These are phyloP conservation scores for Drosophila percnosoma DNA, from an alignment of 2,888 invertebrate genomes.

Conservation along the genomic window DNA sequence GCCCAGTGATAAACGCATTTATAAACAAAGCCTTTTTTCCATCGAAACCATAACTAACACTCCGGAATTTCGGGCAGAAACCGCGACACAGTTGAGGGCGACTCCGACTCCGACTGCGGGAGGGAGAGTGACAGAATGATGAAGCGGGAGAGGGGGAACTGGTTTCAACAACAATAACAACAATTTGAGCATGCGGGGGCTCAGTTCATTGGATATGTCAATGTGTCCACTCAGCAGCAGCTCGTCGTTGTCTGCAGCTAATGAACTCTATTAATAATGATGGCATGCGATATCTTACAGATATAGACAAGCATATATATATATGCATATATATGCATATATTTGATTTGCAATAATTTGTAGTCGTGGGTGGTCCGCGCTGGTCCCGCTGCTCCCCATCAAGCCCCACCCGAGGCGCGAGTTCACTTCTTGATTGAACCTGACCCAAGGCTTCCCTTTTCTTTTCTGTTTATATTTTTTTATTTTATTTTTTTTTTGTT, in stretches of 20 bases:
- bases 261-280: slow-evolving; percentile 64
- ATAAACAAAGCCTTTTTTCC: slow-evolving; percentile 73
- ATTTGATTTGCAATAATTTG: slow-evolving; percentile 53
- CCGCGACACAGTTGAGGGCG: background rate
- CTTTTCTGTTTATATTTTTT: background rate
- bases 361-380: slow-evolving; percentile 44
- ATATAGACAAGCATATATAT: background rate
- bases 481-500: background rate
- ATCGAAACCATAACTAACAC: slow-evolving; percentile 56
- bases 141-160: background rate
- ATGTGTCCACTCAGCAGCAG: slow-evolving; percentile 23
- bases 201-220: slow-evolving; percentile 19
- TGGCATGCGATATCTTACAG: slow-evolving; percentile 35
- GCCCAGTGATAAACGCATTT: slow-evolving; percentile 59
- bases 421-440: slow-evolving; percentile 25
- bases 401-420: background rate
- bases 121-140: background rate
- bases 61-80: slow-evolving; percentile 36
- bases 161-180: slow-evolving; percentile 16
- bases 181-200: slow-evolving; percentile 14
- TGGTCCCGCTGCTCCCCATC: background rate
- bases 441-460: slow-evolving; percentile 2
- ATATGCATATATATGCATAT: slow-evolving; percentile 3
- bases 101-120: background rate
- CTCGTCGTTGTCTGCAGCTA: slow-evolving; percentile 44